Conservation (phyloP, 2,888 invertebrate species). For the Aleiodes leptofemur region DNA sequence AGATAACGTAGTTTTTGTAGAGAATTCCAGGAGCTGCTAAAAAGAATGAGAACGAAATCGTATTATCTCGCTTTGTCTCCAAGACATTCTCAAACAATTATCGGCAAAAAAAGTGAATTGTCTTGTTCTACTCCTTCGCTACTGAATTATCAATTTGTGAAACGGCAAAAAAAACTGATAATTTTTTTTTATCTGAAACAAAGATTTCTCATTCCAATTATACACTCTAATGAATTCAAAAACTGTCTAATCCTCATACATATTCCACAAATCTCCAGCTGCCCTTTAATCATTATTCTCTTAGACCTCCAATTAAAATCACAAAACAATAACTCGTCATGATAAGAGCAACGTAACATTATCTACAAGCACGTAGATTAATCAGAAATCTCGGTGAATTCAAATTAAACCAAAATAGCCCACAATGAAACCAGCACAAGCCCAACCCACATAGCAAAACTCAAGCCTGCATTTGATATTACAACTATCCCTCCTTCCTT, state of each 20-base stretch:
- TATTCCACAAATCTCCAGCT: too few relatives aligned
- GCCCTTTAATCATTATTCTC: background rate
- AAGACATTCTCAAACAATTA: too few relatives aligned
- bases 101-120: too few relatives aligned
- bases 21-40: too few relatives aligned
- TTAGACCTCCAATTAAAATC: background rate
- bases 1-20: too few relatives aligned
- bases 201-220: background rate
- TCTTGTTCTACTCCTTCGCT: too few relatives aligned
- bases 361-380: background rate
- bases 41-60: too few relatives aligned
- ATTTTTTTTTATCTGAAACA: background rate
- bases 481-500: background rate
- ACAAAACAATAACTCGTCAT: background rate
- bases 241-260: too few relatives aligned
- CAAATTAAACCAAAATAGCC: conserved; percentile 14
- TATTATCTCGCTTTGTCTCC: too few relatives aligned
- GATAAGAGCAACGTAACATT: conserved; percentile 12
- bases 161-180: background rate
- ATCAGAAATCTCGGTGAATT: conserved; percentile 6
- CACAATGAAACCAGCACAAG: background rate
- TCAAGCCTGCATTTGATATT: conserved; percentile 4
- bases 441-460: background rate
- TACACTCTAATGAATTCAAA: too few relatives aligned
- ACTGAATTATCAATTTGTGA: background rate